Conservation (phyloP, 2,797 vertebrate species). For the Chelonia mydas region DNA sequence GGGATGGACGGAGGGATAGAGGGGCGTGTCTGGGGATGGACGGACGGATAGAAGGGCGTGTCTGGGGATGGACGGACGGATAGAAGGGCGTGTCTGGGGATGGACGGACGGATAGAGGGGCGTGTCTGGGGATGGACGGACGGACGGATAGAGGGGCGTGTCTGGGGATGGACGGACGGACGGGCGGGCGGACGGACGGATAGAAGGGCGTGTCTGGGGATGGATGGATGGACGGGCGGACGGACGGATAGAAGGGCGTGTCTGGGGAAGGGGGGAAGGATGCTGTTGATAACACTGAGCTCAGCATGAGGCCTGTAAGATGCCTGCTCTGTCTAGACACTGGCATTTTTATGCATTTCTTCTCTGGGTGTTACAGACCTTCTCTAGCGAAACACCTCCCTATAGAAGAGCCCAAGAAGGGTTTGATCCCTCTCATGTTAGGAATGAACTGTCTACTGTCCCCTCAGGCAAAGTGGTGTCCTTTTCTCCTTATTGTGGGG, state of each 20-base stretch:
- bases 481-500: background rate
- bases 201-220: too few species aligned
- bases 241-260: background rate
- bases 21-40: too few species aligned
- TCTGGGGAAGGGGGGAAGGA: background rate
- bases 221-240: too few species aligned
- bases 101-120: too few species aligned
- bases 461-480: too few species aligned
- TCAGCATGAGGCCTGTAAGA: background rate
- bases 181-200: too few species aligned
- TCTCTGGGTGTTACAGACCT: background rate
- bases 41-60: too few species aligned
- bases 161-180: too few species aligned
- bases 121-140: too few species aligned
- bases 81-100: background rate
- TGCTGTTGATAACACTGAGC: background rate
- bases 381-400: background rate
- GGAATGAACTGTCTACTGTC: background rate
- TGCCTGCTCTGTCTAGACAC: background rate
- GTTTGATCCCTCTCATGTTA: background rate
- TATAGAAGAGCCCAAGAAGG: background rate
- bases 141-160: rapidly evolving
- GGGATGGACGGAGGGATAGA: too few species aligned
- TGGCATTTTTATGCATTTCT: background rate
- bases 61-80: too few species aligned